Evolutionary conservation across 1,140 invertebrate species (phyloP).

Genomic region (Archivesica marissinica): DNA sequence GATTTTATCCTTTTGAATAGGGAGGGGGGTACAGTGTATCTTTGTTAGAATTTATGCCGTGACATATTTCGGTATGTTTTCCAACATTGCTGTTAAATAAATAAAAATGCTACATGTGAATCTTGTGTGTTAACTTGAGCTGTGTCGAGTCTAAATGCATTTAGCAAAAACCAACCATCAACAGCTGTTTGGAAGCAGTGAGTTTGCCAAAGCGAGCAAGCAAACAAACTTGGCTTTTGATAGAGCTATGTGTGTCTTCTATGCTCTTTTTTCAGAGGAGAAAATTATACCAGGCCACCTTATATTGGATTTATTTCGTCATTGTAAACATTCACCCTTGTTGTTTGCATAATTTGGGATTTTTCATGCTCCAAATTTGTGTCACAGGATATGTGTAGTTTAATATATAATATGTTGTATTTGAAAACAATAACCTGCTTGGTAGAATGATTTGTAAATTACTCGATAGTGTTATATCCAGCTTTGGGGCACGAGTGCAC

Average conservation of each 20-base stretch:
- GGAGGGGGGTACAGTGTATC: too few species aligned
- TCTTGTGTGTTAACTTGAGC: too few species aligned
- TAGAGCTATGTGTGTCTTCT: slow-evolving; percentile 41
- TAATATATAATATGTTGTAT: not conserved
- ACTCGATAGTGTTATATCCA: too few species aligned
- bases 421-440: slow-evolving; percentile 12
- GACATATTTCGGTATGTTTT: too few species aligned
- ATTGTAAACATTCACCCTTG: not conserved
- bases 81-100: too few species aligned
- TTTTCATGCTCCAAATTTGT: slow-evolving; percentile 10
- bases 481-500: too few species aligned
- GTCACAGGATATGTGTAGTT: not conserved
- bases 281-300: slow-evolving; percentile 44
- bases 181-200: not conserved
- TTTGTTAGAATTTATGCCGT: too few species aligned
- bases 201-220: not conserved
- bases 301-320: too few species aligned
- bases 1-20: too few species aligned
- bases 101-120: too few species aligned
- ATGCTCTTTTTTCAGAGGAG: slow-evolving; percentile 50
- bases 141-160: too few species aligned
- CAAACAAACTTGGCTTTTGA: slow-evolving; percentile 8
- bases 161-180: not conserved
- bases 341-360: slow-evolving; percentile 15
- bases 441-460: too few species aligned